Percentiles rank a stretch among this genome's conserved stretches.
These are phyloP conservation scores for Argyresthia goedartella DNA, from an alignment of 2,888 invertebrate genomes.

Conservation along the genomic window DNA sequence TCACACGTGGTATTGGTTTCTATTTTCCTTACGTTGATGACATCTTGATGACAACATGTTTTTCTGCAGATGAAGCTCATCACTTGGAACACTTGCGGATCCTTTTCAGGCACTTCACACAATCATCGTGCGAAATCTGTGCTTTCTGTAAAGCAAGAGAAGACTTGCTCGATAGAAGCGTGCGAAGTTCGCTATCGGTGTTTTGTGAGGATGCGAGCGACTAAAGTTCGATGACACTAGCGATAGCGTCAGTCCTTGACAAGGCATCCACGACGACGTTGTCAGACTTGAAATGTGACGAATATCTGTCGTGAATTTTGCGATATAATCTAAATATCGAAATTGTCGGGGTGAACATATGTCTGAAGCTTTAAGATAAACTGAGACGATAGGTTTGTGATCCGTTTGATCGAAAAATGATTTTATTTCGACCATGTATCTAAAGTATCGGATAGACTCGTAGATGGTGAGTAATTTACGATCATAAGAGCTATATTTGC, in stretches of 20 bases:
- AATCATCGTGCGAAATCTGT: no score
- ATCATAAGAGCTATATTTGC: conserved; percentile 27
- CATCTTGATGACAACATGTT: no score
- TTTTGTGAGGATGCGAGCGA: neutral
- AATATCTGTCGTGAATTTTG: conserved; percentile 11
- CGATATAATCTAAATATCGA: conserved; percentile 7
- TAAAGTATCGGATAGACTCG: conserved; percentile 1
- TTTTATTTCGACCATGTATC: neutral
- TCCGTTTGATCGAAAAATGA: neutral
- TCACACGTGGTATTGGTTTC: no score
- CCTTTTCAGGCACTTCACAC: no score
- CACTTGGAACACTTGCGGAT: no score
- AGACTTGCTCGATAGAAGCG: neutral
- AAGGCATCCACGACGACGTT: conserved; percentile 13
- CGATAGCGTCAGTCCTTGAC: neutral
- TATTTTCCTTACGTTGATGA: no score
- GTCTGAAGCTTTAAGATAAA: conserved; percentile 14
- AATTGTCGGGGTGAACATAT: conserved; percentile 31
- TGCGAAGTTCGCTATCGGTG: neutral
- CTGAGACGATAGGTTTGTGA: neutral
- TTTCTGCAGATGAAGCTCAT: no score
- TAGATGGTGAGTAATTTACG: conserved; percentile 29
- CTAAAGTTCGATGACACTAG: neutral
- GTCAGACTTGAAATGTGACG: conserved; percentile 9
- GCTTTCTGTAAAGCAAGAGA: neutral